Base-by-base conservation (phyloP, 2,888 invertebrate genomes). In the Muscina levida region DNA sequence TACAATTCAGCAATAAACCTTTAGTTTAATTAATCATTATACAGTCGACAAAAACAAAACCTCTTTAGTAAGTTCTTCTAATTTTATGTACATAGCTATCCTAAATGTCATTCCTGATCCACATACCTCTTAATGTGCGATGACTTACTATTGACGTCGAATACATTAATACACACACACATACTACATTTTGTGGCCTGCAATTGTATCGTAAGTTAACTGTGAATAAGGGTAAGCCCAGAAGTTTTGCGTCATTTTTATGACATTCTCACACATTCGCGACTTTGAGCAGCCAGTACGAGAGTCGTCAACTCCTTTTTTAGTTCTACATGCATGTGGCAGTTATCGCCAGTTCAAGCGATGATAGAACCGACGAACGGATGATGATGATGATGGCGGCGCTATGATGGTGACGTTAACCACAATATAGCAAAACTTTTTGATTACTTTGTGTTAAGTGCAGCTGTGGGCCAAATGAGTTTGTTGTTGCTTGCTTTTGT, bases 371-470 rank as follows among this genome's bases (percentile, higher is more conserved):
- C 10, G 24, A 48, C 24, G 31, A 48, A 46, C n/a, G 53, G n/a
- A n/a, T n/a, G n/a, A 26, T 26, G 13, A 22, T 26, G 19, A 22
- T 11, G 31, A 37, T 8, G 48, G 2, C 22, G 15, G 15, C 48
- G 26, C 48, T 37, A n/a, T 22, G 62, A n/a, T 78, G 79, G 76
- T 84, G 82, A 84, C 81, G 84, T 83, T 84, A 83, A 83, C 85
- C 85, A 86, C 85, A 86, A 85, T 84, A 86, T 84, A 85, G 82
- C 84, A 84, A 86, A 87, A 88, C 84, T 88, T 88, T 86, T 86
- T 88, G 87, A 87, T 88, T 87, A 87, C 84, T 87, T 86, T 85
- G 84, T 85, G 85, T 86, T 85, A 86, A 84, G 85, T 83, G 85
- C 88, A 87, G 87, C 87, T 87, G 87, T 82, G 83, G 82, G 85